Conservation (phyloP, 2,113 vertebrate species). For the Aspiorhynchus laticeps region DNA sequence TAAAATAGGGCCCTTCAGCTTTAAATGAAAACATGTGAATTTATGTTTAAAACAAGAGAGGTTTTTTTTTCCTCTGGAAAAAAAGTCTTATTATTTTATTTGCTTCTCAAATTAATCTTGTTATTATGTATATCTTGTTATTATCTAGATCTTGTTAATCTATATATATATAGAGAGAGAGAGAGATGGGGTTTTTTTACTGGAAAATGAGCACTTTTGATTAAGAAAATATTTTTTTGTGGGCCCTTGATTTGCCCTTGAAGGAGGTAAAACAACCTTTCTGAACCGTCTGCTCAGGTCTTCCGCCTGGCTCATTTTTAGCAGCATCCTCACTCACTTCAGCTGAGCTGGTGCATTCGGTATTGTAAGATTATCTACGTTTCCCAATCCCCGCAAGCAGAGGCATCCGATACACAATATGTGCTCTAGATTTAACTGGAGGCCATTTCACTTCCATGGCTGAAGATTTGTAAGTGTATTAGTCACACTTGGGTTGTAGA, state of each 20-base stretch:
- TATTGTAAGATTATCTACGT: conserved; percentile 46
- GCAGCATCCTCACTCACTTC: conserved; percentile 18
- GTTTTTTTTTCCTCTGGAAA: background rate
- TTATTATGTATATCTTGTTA: too few species aligned
- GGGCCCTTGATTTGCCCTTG: background rate
- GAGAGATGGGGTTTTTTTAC: too few species aligned
- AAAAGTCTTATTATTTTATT: background rate
- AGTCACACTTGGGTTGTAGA: conserved; percentile 42
- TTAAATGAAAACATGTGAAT: too few species aligned
- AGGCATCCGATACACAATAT: conserved; percentile 41
- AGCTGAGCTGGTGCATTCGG: conserved; percentile 20
- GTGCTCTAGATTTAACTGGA: conserved; percentile 44
- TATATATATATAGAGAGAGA: too few species aligned
- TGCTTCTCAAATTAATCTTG: background rate
- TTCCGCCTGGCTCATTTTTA: conserved; percentile 33
- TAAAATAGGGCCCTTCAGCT: too few species aligned
- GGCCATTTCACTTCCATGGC: conserved; percentile 39
- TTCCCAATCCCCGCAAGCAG: conserved; percentile 29
- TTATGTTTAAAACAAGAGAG: too few species aligned
- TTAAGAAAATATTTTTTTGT: background rate
- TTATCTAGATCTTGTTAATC: too few species aligned
- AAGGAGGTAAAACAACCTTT: conserved; percentile 44
- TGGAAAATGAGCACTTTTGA: background rate
- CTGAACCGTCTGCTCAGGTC: conserved; percentile 24
- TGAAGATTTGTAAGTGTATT: conserved; percentile 54